phyloP scores from a whole-genome alignment of 1,140 invertebrate species.

The Drosophila virilis region DNA sequence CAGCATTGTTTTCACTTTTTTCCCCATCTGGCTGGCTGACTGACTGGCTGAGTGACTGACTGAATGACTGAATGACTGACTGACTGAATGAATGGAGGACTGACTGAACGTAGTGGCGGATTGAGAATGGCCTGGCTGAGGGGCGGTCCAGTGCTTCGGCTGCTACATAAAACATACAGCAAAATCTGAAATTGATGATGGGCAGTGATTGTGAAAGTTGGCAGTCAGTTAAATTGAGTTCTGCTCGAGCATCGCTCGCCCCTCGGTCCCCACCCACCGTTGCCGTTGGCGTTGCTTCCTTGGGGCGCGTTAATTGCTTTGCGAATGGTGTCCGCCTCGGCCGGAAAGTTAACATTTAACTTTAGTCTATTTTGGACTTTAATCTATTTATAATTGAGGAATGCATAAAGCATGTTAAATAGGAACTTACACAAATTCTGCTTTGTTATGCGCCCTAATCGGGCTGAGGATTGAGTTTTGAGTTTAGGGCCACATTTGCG shows the following conservation, averaged over 20 bases:
- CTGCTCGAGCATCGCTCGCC: conserved; percentile 40
- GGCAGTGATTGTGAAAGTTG: conserved; percentile 82
- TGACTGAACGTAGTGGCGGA: conserved; percentile 35
- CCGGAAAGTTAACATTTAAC: conserved; percentile 82
- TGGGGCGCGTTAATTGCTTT: conserved; percentile 79
- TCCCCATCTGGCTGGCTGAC: conserved; percentile 15
- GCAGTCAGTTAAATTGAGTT: conserved; percentile 82
- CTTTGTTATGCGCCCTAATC: conserved; percentile 81
- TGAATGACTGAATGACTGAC: conserved; percentile 7
- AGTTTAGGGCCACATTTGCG: conserved; percentile 43
- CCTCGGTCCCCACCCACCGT: neutral
- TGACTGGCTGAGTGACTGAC: conserved; percentile 8
- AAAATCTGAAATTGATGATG: conserved; percentile 83
- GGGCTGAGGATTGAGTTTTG: conserved; percentile 47
- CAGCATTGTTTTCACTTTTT: conserved; percentile 78
- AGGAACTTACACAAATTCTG: conserved; percentile 81
- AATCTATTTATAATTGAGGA: conserved; percentile 82
- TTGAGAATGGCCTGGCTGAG: conserved; percentile 38
- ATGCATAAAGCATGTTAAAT: conserved; percentile 82
- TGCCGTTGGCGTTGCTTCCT: conserved; percentile 21
- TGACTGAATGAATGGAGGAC: conserved; percentile 25
- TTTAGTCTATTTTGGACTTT: conserved; percentile 82
- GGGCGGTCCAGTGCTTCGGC: conserved; percentile 39
- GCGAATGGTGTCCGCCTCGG: conserved; percentile 79
- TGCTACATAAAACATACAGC: conserved; percentile 80